These are phyloP conservation scores for Oedothorax gibbosus DNA, from an alignment of 1,140 invertebrate genomes.

Conservation along the genomic window DNA sequence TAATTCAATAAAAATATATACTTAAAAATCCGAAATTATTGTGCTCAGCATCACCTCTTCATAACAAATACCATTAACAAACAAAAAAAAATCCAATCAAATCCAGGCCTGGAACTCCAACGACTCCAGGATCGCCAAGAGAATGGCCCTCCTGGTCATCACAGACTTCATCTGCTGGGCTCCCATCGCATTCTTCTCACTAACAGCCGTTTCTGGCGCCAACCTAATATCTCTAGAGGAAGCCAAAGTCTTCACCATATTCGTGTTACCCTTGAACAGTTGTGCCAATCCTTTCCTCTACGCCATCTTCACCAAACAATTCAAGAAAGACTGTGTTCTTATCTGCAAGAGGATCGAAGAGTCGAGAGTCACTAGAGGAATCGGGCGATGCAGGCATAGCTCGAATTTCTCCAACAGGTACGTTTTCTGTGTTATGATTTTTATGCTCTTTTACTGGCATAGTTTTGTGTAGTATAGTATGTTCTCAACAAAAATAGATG, in stretches of 20 bases:
- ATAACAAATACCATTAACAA: neutral
- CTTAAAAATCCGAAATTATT: too few relatives aligned
- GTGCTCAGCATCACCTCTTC: too few relatives aligned
- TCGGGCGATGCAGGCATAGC: constrained; percentile 85
- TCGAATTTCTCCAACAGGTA: constrained; percentile 84
- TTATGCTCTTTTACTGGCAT: too few relatives aligned
- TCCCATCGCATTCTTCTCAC: constrained; percentile 95
- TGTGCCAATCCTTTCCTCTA: constrained; percentile 98
- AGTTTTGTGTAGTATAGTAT: too few relatives aligned
- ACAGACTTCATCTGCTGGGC: constrained; percentile 99
- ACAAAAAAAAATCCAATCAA: neutral
- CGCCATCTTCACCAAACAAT: constrained; percentile 96
- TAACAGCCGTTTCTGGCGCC: constrained; percentile 90
- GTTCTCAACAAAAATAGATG: too few relatives aligned
- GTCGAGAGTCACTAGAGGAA: constrained; percentile 72
- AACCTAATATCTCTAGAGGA: constrained; percentile 93
- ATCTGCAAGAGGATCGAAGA: constrained; percentile 94
- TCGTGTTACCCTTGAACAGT: constrained; percentile 92
- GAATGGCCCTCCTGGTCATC: constrained; percentile 97
- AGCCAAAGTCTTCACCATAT: constrained; percentile 97
- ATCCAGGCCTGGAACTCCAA: constrained; percentile 92
- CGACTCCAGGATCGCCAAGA: constrained; percentile 95
- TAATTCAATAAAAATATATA: too few relatives aligned
- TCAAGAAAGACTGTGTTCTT: constrained; percentile 96
- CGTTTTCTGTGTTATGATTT: too few relatives aligned